phyloP scores from a whole-genome alignment of 2,113 vertebrate species.

The Orientallactaga bullata region DNA sequence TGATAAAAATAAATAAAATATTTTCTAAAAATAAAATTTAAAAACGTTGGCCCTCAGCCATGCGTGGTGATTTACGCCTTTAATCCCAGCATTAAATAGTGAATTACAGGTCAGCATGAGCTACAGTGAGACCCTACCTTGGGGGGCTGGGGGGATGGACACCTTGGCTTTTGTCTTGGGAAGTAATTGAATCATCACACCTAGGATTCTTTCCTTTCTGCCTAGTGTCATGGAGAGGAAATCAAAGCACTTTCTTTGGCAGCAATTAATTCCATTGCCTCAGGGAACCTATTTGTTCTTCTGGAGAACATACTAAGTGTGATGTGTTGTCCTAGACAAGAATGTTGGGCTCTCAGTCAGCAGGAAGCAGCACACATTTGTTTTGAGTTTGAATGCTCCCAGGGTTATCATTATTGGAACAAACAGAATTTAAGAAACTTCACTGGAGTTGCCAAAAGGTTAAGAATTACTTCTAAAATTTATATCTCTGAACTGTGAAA shows the following conservation, averaged over 20 bases:
- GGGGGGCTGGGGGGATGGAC: no score
- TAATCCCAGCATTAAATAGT: no score
- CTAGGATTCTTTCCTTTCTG: background rate
- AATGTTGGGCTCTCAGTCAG: slow-evolving; percentile 54
- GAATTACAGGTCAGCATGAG: no score
- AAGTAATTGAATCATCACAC: slow-evolving; percentile 32
- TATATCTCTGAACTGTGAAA: background rate
- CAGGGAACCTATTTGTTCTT: slow-evolving; percentile 35
- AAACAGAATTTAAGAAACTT: slow-evolving; percentile 30
- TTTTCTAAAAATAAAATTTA: no score
- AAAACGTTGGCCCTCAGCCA: no score
- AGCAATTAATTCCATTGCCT: background rate
- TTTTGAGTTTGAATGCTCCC: slow-evolving; percentile 54
- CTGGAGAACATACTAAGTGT: slow-evolving; percentile 29
- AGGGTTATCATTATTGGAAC: slow-evolving; percentile 51
- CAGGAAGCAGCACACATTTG: slow-evolving; percentile 28
- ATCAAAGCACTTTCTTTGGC: slow-evolving; percentile 1
- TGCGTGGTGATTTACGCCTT: no score
- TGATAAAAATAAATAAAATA: no score
- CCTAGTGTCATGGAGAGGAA: slow-evolving; percentile 2
- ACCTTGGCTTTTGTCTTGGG: slow-evolving; percentile 25
- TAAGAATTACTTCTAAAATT: background rate
- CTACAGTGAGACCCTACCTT: no score
- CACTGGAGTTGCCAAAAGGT: background rate
- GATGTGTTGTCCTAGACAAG: slow-evolving; percentile 21